These are phyloP conservation scores for Dolichoris vasculosae DNA, from an alignment of 1,140 invertebrate genomes.

Conservation along the genomic window DNA sequence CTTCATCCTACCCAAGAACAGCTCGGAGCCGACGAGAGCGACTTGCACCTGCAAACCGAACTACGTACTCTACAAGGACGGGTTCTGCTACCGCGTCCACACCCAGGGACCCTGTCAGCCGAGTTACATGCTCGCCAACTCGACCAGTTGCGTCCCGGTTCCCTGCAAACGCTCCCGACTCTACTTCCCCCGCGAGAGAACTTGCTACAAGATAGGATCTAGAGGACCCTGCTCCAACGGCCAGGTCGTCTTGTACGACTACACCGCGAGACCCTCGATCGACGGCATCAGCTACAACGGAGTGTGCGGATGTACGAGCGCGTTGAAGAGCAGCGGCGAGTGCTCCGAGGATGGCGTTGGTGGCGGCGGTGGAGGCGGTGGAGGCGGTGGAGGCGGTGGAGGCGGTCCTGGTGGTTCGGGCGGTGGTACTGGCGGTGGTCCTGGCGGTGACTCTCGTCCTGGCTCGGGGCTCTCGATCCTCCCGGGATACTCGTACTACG, in stretches of 20 bases:
- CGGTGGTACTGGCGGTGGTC: no score
- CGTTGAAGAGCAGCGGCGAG: slow-evolving; percentile 61
- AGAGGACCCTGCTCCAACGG: slow-evolving; percentile 82
- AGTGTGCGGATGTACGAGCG: slow-evolving; percentile 81
- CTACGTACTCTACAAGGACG: slow-evolving; percentile 80
- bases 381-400: slow-evolving; percentile 77
- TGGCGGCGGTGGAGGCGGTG: slow-evolving; percentile 70
- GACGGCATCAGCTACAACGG: slow-evolving; percentile 89
- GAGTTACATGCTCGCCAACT: slow-evolving; percentile 81
- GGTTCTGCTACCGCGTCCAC: slow-evolving; percentile 83
- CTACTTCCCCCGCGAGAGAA: slow-evolving; percentile 82
- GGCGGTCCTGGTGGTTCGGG: no score
- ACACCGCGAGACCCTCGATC: slow-evolving; percentile 81
- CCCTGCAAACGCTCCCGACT: slow-evolving; percentile 83
- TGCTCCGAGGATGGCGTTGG: slow-evolving; percentile 59
- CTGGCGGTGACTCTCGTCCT: no score
- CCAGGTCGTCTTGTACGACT: slow-evolving; percentile 85
- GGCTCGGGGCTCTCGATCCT: no score
- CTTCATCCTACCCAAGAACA: slow-evolving; percentile 71
- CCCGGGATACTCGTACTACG: slow-evolving; percentile 9
- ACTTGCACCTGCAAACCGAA: slow-evolving; percentile 82
- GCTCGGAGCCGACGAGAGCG: slow-evolving; percentile 67
- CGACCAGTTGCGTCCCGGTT: slow-evolving; percentile 77
- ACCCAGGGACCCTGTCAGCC: slow-evolving; percentile 83
- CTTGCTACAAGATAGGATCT: slow-evolving; percentile 84